Conservation (phyloP, 2,797 vertebrate genomes). For the Thripadectes ignobilis region DNA sequence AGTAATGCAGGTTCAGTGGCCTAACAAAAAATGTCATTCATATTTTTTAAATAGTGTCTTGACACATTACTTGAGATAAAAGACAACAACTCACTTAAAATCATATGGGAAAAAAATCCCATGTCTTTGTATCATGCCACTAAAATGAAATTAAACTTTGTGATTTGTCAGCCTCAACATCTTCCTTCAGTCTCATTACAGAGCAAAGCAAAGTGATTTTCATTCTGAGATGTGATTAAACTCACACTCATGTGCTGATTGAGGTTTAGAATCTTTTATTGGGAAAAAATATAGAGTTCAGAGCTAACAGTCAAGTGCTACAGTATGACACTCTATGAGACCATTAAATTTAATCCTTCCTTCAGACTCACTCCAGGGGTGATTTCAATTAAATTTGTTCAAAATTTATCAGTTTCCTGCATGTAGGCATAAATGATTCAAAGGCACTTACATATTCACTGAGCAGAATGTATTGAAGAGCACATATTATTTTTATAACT, state of each 20-base stretch:
- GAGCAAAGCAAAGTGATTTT: constrained; percentile 49
- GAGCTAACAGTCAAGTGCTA: constrained; percentile 24
- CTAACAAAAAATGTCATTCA: neutral
- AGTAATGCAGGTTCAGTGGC: neutral
- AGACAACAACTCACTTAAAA: neutral
- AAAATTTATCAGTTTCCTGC: constrained; percentile 80
- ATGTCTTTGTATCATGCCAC: neutral
- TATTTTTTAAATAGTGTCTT: neutral
- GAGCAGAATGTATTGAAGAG: constrained; percentile 58
- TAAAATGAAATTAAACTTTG: constrained; percentile 39
- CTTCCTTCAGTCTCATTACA: constrained; percentile 69
- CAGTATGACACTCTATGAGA: constrained; percentile 48
- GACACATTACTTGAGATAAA: neutral
- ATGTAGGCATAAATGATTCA: constrained; percentile 82
- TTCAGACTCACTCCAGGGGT: constrained; percentile 77
- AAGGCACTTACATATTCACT: constrained; percentile 65
- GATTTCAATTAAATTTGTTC: constrained; percentile 83
- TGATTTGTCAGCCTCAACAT: constrained; percentile 45
- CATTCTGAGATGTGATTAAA: constrained; percentile 70
- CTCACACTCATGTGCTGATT: constrained; percentile 52
- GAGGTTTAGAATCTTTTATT: constrained; percentile 66
- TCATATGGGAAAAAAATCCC: neutral
- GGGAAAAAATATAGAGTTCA: constrained; percentile 55
- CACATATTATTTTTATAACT: constrained; percentile 70
- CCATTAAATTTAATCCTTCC: constrained; percentile 75